Percentiles rank a stretch among this genome's conserved stretches.
phyloP scores from a whole-genome alignment of 1,140 invertebrate species.

The Brachionus koreanus region DNA sequence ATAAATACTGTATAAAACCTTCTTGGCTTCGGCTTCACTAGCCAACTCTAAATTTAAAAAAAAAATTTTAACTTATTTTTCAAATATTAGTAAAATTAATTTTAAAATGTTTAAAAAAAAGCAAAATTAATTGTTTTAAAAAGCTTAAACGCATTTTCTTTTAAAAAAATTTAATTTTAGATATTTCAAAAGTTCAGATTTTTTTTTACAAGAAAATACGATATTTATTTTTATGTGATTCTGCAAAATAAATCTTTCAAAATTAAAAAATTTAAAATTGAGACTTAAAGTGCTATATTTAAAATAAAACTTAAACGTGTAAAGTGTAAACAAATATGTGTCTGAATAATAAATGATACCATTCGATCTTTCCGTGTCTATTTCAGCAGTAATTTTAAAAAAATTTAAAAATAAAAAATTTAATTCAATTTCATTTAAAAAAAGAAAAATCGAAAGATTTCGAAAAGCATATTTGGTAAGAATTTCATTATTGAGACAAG shows the following conservation, averaged over 20 bases:
- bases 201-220: too few species aligned
- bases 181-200: too few species aligned
- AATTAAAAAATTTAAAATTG: too few species aligned
- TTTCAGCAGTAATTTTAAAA: slow-evolving; percentile 5
- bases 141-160: too few species aligned
- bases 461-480: not conserved
- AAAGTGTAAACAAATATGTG: not conserved
- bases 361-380: slow-evolving; percentile 13
- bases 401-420: not conserved
- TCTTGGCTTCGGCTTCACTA: slow-evolving; percentile 43
- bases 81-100: not conserved
- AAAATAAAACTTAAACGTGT: too few species aligned
- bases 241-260: too few species aligned
- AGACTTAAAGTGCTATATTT: too few species aligned
- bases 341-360: not conserved
- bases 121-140: not conserved
- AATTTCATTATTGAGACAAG: too few species aligned
- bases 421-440: not conserved
- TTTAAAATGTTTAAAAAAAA: not conserved
- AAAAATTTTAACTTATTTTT: not conserved
- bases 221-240: too few species aligned
- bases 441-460: not conserved
- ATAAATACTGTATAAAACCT: slow-evolving; percentile 36
- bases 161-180: too few species aligned
- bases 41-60: slow-evolving; percentile 5